phyloP scores from a whole-genome alignment of 2,113 vertebrate genomes.

The Eidolon helvum region DNA sequence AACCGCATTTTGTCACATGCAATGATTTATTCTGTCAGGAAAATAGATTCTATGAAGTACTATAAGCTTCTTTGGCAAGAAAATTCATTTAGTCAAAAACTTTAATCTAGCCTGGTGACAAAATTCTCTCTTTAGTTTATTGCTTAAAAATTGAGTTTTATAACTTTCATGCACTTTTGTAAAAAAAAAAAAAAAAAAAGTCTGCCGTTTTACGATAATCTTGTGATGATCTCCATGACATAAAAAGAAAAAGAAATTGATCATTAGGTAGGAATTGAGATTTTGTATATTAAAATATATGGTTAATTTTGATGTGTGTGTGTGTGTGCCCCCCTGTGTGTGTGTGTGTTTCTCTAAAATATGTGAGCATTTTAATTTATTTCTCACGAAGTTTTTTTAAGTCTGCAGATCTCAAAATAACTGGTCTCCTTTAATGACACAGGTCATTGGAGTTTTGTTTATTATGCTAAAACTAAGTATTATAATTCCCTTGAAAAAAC shows the following conservation, averaged over 20 bases:
- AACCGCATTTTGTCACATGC: constrained; percentile 3
- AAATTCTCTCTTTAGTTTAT: constrained; percentile 47
- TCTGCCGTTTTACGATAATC: background rate
- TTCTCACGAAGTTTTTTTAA: background rate
- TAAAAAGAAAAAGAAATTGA: constrained; percentile 4
- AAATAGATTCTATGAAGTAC: constrained; percentile 62
- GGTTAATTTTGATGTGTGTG: background rate
- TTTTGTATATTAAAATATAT: background rate
- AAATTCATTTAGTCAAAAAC: constrained; percentile 74
- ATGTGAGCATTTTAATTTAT: background rate
- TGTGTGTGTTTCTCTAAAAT: background rate
- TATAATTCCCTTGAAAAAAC: background rate
- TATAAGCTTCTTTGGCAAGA: constrained; percentile 60
- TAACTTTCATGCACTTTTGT: background rate
- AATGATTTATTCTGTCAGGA: constrained; percentile 62
- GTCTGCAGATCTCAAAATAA: background rate
- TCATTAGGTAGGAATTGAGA: background rate
- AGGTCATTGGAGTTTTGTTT: background rate
- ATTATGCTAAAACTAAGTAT: background rate
- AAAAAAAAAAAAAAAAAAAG: background rate
- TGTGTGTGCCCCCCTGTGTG: too few relatives aligned
- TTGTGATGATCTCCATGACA: background rate
- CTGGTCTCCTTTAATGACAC: background rate
- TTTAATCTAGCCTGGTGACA: constrained; percentile 70
- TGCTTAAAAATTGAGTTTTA: constrained; percentile 56